Evolutionary conservation across 2,113 vertebrate genomes (phyloP).

Genomic region (Casuarius casuarius): DNA sequence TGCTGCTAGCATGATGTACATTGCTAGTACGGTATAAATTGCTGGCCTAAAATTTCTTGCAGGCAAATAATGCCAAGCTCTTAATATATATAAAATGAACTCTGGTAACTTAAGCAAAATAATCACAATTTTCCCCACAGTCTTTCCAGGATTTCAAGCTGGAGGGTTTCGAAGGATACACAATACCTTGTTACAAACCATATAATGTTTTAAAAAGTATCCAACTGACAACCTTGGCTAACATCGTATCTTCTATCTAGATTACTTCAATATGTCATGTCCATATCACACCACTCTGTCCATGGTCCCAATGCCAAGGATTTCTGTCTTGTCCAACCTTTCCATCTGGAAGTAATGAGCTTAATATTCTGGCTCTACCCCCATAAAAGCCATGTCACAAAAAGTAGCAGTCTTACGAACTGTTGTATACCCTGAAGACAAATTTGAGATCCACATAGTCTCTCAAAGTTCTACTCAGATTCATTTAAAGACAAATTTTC

Average conservation of each 20-base stretch:
- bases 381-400: constrained; percentile 80
- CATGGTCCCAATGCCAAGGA: constrained; percentile 74
- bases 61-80: constrained; percentile 78
- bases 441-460: constrained; percentile 54
- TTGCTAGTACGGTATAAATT: constrained; percentile 67
- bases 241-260: constrained; percentile 82
- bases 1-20: constrained; percentile 71
- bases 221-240: constrained; percentile 84
- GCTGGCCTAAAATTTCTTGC: constrained; percentile 71
- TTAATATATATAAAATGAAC: constrained; percentile 77
- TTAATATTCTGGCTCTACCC: constrained; percentile 79
- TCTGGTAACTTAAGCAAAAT: constrained; percentile 81
- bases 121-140: constrained; percentile 74
- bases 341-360: constrained; percentile 86
- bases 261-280: constrained; percentile 85
- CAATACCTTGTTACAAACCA: constrained; percentile 84
- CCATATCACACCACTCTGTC: constrained; percentile 73
- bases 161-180: constrained; percentile 79
- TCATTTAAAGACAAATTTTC: constrained; percentile 65
- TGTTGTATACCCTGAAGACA: constrained; percentile 74
- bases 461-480: constrained; percentile 50
- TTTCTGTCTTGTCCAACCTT: constrained; percentile 79
- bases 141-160: constrained; percentile 76
- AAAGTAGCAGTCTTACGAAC: constrained; percentile 82
- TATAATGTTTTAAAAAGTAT: constrained; percentile 82